Percentiles rank a stretch among this genome's conserved stretches.
Evolutionary conservation across 1,140 invertebrate species (phyloP).

Genomic region (Tribolium madens): DNA sequence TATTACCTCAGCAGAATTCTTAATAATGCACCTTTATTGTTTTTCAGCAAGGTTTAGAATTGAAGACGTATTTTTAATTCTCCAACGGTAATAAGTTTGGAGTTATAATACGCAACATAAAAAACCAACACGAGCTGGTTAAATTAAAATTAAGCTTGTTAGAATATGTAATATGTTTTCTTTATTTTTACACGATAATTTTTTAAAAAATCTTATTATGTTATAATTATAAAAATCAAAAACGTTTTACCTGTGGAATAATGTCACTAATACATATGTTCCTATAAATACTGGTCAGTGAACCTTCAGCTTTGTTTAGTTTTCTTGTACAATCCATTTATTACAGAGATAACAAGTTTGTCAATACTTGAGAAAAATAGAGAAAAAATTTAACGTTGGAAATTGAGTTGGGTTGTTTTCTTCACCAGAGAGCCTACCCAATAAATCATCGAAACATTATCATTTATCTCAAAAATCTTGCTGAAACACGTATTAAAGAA

Average conservation of each 20-base stretch:
- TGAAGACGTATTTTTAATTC: too few species aligned
- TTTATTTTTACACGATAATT: too few species aligned
- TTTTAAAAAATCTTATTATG: too few species aligned
- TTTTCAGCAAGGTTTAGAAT: not conserved
- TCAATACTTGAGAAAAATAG: not conserved
- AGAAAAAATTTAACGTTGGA: not conserved
- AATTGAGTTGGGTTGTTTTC: conserved; percentile 1
- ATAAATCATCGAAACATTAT: conserved; percentile 2
- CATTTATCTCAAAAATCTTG: conserved; percentile 4
- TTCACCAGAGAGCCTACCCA: not conserved
- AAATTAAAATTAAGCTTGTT: too few species aligned
- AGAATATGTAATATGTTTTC: too few species aligned
- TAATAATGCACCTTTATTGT: not conserved
- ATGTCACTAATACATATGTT: too few species aligned
- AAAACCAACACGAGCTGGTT: too few species aligned
- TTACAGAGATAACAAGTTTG: not conserved
- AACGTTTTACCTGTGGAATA: too few species aligned
- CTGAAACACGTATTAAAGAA: not conserved
- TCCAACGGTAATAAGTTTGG: too few species aligned
- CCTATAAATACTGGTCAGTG: not conserved
- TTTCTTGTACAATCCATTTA: not conserved
- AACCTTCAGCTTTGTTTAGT: not conserved
- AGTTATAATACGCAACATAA: too few species aligned
- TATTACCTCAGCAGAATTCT: not conserved
- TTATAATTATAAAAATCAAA: too few species aligned